Conservation (phyloP, 2,113 vertebrate species). For the Leptodactylus fuscus region DNA sequence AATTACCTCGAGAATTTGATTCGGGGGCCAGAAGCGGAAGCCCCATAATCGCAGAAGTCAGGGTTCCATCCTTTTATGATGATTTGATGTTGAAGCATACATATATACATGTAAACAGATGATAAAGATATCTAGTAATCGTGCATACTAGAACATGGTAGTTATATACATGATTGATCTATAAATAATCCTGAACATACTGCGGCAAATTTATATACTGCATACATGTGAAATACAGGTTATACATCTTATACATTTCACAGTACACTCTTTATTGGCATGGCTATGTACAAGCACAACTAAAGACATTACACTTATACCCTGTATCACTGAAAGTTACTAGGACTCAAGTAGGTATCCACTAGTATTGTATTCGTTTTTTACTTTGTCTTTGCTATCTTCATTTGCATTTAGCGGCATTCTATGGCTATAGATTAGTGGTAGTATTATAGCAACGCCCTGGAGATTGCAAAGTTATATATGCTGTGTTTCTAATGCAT, state of each 20-base stretch:
- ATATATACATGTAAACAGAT: not conserved
- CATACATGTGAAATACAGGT: not conserved
- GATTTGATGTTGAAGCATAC: not conserved
- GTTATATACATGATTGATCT: not conserved
- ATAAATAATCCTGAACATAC: not conserved
- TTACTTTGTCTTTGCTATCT: no score
- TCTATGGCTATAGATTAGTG: no score
- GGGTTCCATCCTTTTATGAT: not conserved
- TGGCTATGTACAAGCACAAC: not conserved
- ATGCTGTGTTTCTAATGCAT: no score
- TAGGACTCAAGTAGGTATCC: no score
- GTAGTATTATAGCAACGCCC: no score
- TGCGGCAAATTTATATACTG: no score
- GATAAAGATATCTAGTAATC: not conserved
- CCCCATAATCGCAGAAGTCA: slow-evolving; percentile 17
- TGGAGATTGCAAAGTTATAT: no score
- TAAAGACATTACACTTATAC: not conserved
- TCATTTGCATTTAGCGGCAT: no score
- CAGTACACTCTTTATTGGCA: not conserved
- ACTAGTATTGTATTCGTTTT: no score
- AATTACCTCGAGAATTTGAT: slow-evolving; percentile 52
- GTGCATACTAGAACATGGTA: not conserved
- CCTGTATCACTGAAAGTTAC: not conserved
- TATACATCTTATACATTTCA: not conserved
- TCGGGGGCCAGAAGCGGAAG: not conserved